Base-by-base conservation (phyloP, 2,797 vertebrate species). In the Euphonia xanthogaster region DNA sequence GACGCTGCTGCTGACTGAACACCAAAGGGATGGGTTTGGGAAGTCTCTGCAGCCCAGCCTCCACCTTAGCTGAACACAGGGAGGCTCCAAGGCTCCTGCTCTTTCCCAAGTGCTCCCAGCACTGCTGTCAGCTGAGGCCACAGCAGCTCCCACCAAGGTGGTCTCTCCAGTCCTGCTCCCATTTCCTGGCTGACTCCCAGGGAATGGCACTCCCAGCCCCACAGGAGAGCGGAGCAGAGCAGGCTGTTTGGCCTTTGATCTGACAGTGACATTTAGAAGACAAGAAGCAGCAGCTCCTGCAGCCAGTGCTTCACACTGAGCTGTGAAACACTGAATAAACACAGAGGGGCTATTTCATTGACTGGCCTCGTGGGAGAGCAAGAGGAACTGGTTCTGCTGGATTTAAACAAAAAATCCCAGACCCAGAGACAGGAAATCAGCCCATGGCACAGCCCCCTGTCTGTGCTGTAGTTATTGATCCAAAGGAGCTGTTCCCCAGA, bases 301-400 rank as follows among this genome's bases (percentile, higher is more conserved):
- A 42, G 85, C 63, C 48, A 33, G 17, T 10, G 44, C 54, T 73
- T 89, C 81, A 51, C 93, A 79, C 19, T 0, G 45, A 81, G 63
- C 81, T 87, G 81, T 71, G 91, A 94, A 89, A 73, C 22, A 39
- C n/a, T 11, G 1, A 54, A 33, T 30, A 45, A 83, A 72, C 80
- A 95, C 39, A 86, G 92, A 90, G 78, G 94, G 96, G 94, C 94
- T 55, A 31, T 70, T 67, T 57, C 67, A 61, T 17, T 17, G 44
- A 55, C 77, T 37, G 72, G 74, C 67, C 77, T 73, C 48, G 30
- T 60, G 72, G 65, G 78, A 88, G 39, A 89, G 65, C 95, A 67
- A 84, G 92, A 15, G 33, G 10, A 93, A 93, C 93, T 85, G 95
- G 96, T 96, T 93, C 93, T 85, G 81, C 81, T 53, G 60, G 40